A percentile compares a stretch with the other conserved stretches of the same genome.
These are phyloP conservation scores for Apostichopus parvimensis DNA, from an alignment of 35 echinoderm and acorn worm species.

Conservation along the genomic window DNA sequence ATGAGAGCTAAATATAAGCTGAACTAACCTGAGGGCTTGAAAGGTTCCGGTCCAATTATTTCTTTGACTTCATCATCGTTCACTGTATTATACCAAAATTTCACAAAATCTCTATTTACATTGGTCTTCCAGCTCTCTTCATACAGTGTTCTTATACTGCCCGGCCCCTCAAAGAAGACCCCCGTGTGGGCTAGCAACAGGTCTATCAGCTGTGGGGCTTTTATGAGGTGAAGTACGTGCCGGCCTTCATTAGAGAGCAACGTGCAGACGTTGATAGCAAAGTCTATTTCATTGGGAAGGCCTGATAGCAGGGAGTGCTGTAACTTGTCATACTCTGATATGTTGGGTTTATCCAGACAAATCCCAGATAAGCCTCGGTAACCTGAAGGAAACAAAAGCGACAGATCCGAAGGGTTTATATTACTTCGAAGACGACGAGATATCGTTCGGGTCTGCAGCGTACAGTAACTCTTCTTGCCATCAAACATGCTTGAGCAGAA, in stretches of 20 bases:
- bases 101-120: constrained; percentile 83
- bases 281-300: constrained; percentile 98
- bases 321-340: constrained; percentile 92
- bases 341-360: constrained; percentile 45
- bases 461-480: too few relatives aligned
- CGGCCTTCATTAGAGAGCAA: constrained; percentile 94
- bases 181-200: constrained; percentile 88
- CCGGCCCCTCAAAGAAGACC: constrained; percentile 90
- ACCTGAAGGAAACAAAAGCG: background rate
- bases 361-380: constrained; percentile 22
- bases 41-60: constrained; percentile 84
- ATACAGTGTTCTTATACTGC: constrained; percentile 77
- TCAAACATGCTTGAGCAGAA: too few relatives aligned
- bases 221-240: constrained; percentile 86
- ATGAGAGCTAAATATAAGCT: background rate
- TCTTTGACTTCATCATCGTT: constrained; percentile 79
- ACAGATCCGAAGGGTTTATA: too few relatives aligned
- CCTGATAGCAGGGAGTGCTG: constrained; percentile 82
- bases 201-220: constrained; percentile 76
- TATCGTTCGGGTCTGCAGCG: too few relatives aligned
- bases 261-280: constrained; percentile 96
- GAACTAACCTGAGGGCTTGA: constrained; percentile 78
- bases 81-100: constrained; percentile 96
- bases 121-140: constrained; percentile 73
- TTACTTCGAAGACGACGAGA: too few relatives aligned